Conservation (phyloP, 23 tunicate species). For the Ciona savignyi region DNA sequence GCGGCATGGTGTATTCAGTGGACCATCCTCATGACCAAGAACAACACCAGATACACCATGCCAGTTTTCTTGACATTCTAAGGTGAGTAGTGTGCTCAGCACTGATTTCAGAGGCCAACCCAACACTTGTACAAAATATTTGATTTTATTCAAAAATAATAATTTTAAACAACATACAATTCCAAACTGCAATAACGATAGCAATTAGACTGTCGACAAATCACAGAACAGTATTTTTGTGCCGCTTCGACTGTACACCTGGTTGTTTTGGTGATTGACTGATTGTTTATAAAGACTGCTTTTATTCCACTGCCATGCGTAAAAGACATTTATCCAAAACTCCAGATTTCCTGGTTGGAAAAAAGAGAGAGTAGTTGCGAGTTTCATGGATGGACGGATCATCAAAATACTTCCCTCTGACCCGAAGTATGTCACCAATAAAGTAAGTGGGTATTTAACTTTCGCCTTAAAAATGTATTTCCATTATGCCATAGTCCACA, state of each 20-base stretch:
- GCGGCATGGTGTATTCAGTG: constrained; percentile 81
- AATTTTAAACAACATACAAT: too few species aligned
- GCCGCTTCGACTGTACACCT: too few species aligned
- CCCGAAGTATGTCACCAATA: constrained; percentile 70
- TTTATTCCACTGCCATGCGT: not conserved
- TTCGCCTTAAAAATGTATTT: too few species aligned
- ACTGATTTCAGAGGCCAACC: too few species aligned
- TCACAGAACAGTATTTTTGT: too few species aligned
- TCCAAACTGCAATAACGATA: too few species aligned
- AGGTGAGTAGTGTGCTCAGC: constrained; percentile 21
- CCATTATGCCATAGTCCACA: too few species aligned
- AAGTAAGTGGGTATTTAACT: constrained; percentile 29
- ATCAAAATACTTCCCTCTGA: constrained; percentile 67
- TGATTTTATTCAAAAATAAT: too few species aligned
- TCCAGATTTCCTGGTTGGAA: constrained; percentile 75
- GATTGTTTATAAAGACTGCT: too few species aligned
- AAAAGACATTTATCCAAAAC: not conserved
- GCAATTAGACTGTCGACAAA: too few species aligned
- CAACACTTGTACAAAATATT: too few species aligned
- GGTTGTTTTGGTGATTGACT: too few species aligned
- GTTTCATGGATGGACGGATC: constrained; percentile 63
- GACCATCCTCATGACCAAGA: constrained; percentile 69
- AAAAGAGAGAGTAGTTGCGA: constrained; percentile 45
- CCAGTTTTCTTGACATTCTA: constrained; percentile 44
- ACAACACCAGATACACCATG: constrained; percentile 54